Evolutionary conservation across 2,113 vertebrate genomes (phyloP).

Genomic region (Dasyprocta punctata): DNA sequence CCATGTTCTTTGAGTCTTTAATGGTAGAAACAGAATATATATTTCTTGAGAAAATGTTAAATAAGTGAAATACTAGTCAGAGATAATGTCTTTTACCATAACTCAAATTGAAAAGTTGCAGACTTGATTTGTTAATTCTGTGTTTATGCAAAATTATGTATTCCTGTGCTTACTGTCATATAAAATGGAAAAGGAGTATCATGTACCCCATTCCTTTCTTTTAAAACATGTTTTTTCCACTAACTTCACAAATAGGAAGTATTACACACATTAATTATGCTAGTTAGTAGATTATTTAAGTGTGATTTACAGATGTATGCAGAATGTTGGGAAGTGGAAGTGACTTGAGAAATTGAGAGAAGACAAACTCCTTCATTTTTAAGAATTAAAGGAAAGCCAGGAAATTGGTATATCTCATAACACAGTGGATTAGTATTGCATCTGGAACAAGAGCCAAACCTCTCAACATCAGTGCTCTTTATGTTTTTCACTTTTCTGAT

Average conservation of each 20-base stretch:
- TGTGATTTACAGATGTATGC: neutral
- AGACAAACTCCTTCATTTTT: neutral
- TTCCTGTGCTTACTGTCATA: neutral
- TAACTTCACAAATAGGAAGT: neutral
- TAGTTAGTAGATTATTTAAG: neutral
- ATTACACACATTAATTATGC: neutral
- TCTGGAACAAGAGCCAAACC: neutral
- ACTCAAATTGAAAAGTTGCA: neutral
- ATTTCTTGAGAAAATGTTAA: constrained; percentile 11
- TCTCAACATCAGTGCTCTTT: neutral
- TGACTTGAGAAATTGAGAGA: neutral
- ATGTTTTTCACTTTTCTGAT: neutral
- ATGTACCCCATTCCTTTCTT: neutral
- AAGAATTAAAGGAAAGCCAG: neutral
- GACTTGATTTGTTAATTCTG: neutral
- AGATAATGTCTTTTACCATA: neutral
- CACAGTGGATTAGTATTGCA: neutral
- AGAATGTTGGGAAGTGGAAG: neutral
- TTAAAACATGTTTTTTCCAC: neutral
- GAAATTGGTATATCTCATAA: neutral
- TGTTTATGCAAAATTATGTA: neutral
- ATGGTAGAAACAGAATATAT: neutral
- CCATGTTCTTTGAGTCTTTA: neutral
- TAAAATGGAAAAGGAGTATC: neutral
- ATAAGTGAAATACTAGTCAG: neutral